Conservation (phyloP, 2,797 vertebrate genomes). For the Brachyalestes nurse region DNA sequence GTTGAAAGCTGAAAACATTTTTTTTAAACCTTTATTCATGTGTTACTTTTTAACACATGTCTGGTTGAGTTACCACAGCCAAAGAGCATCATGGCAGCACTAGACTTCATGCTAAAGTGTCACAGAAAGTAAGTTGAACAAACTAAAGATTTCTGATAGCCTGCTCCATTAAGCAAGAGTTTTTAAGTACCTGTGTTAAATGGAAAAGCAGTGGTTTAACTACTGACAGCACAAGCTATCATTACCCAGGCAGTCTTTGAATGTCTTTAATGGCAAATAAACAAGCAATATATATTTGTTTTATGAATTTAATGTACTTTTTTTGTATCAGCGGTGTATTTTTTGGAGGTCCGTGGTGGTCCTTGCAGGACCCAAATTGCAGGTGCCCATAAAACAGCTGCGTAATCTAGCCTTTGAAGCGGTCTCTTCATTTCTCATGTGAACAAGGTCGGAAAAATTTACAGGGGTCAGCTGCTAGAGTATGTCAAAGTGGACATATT, state of each 20-base stretch:
- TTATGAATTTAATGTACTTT: no score
- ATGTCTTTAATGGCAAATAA: background rate
- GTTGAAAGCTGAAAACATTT: slow-evolving; percentile 25
- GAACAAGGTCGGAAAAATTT: background rate
- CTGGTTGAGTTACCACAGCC: slow-evolving; percentile 1
- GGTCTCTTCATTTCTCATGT: background rate
- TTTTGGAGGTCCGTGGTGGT: background rate
- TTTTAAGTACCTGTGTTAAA: slow-evolving; percentile 9
- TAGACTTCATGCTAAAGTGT: slow-evolving; percentile 18
- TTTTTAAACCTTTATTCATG: slow-evolving; percentile 53
- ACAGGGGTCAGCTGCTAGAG: background rate
- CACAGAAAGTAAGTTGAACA: slow-evolving; percentile 6
- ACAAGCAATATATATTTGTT: no score
- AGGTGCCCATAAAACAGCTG: background rate
- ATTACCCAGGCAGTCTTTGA: background rate
- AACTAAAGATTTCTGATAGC: slow-evolving; percentile 6
- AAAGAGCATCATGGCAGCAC: slow-evolving; percentile 6
- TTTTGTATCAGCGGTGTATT: background rate
- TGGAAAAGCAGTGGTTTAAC: background rate
- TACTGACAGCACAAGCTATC: background rate
- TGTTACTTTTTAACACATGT: slow-evolving; percentile 48
- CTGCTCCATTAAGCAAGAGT: slow-evolving; percentile 1
- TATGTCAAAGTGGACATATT: background rate
- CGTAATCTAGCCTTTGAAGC: background rate
- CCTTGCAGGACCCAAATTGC: background rate